Evolutionary conservation across 1,140 invertebrate genomes (phyloP).

Genomic region (Ephestia elutella): DNA sequence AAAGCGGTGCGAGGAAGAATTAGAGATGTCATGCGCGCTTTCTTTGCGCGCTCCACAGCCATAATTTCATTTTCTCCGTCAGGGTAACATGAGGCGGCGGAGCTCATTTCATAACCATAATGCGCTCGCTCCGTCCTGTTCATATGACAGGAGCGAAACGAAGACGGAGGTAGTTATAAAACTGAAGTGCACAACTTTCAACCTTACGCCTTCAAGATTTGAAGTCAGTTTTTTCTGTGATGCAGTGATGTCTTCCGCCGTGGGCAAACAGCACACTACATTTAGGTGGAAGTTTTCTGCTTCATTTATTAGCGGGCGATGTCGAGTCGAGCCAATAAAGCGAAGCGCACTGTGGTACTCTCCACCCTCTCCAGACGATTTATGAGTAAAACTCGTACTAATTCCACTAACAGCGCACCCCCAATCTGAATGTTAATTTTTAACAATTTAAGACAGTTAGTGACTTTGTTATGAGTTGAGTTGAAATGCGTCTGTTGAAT

Average conservation of each 20-base stretch:
- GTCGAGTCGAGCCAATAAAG: constrained; percentile 66
- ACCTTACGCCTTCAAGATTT: constrained; percentile 38
- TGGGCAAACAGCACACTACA: constrained; percentile 50
- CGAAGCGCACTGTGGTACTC: constrained; percentile 46
- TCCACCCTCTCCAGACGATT: constrained; percentile 66
- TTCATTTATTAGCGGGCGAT: constrained; percentile 68
- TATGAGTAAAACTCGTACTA: constrained; percentile 64
- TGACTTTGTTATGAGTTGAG: constrained; percentile 45
- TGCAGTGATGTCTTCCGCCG: constrained; percentile 41
- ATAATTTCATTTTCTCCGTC: constrained; percentile 65
- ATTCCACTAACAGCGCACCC: constrained; percentile 67
- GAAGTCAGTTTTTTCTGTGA: constrained; percentile 42
- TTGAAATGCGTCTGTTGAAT: constrained; percentile 31
- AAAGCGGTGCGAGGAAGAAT: constrained; percentile 23
- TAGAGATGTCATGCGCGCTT: constrained; percentile 40
- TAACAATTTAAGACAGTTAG: constrained; percentile 64
- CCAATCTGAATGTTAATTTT: constrained; percentile 71
- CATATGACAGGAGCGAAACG: constrained; percentile 24
- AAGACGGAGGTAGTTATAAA: constrained; percentile 40
- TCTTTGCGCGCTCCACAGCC: constrained; percentile 52
- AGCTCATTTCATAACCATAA: constrained; percentile 69
- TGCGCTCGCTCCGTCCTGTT: constrained; percentile 39
- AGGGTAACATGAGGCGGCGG: constrained; percentile 51
- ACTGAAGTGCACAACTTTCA: constrained; percentile 40
- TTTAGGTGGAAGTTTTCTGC: constrained; percentile 64